Conservation (phyloP, 1,140 invertebrate genomes). For the Heliconius congener region DNA sequence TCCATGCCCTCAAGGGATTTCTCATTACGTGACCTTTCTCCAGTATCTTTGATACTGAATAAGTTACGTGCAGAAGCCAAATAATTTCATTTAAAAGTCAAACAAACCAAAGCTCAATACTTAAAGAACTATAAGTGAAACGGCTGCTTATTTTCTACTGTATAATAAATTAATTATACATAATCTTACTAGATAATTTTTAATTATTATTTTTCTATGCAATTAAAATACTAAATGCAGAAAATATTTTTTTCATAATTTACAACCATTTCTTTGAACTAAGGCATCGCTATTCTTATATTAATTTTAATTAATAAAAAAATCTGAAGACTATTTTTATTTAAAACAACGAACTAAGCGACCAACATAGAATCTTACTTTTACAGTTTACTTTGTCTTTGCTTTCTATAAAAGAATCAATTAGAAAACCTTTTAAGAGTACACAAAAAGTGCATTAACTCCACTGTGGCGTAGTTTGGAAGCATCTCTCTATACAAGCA, state of each 20-base stretch:
- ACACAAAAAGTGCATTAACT: constrained; percentile 6
- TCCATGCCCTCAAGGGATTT: too few species aligned
- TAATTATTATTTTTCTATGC: too few species aligned
- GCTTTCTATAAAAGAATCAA: constrained; percentile 9
- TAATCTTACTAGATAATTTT: too few species aligned
- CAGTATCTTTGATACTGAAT: too few species aligned
- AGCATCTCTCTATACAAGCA: not conserved
- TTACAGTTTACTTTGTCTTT: constrained; percentile 6
- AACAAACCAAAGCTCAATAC: too few species aligned
- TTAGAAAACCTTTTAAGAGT: constrained; percentile 11
- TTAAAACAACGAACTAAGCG: not conserved
- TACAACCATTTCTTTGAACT: not conserved
- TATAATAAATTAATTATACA: too few species aligned
- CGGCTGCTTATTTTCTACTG: too few species aligned
- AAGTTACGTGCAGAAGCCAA: too few species aligned
- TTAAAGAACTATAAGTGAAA: too few species aligned
- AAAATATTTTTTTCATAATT: not conserved
- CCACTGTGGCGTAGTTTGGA: not conserved
- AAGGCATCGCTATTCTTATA: not conserved
- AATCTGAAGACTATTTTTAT: not conserved
- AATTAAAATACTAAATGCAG: too few species aligned
- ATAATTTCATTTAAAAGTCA: too few species aligned
- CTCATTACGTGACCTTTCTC: too few species aligned
- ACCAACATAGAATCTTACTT: constrained; percentile 1
- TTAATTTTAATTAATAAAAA: not conserved